Base-by-base conservation (phyloP, 2,888 invertebrate genomes). In the Oxycera nigricornis region DNA sequence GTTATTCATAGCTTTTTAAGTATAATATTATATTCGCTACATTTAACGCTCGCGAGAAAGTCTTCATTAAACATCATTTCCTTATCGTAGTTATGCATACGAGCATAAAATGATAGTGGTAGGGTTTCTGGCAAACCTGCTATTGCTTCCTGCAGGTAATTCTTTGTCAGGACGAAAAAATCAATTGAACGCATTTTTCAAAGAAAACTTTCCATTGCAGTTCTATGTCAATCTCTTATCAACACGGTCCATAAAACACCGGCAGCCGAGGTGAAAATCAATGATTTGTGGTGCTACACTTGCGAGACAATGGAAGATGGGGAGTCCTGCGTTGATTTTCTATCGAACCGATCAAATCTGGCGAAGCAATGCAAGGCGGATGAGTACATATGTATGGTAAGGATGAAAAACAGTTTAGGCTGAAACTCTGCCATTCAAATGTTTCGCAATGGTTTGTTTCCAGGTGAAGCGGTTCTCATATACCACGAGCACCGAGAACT, bases 271-370 rank as follows among this genome's bases (percentile, higher is more conserved):
- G 90, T 93, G 81, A 91, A 92, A 77, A 89, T 89, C 79, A 93
- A 93, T 84, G 92, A 94, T 82, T 87, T 94, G 72, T 92, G 91
- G 89, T 95, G 95, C 85, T 94, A 92, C 85, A 88, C 89, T 78
- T 95, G 95, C 83, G 90, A 92, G 79, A 92, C 93, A 0, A 91
- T 94, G 86, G 89, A 89, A 4, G 90, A 92, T 46, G 92, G 91
- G 4, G 91, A 92, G 76, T 87, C 87, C 65, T 94, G 94, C 79
- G 88, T 91, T 2, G 90, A 92, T 80, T 85, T 93, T 14, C 84
- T 87, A 0, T 89, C 88, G 73, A 89, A 89, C 78, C 87, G 89
- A 79, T 88, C 89, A 0, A 86, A 87, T 52, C 87, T 91, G 76
- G 88, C 90, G 78, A 89, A 90, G 79, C 94, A 94, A 82, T 94